Percentiles rank a stretch among this genome's conserved stretches.
Evolutionary conservation across 2,113 vertebrate genomes (phyloP).

Genomic region (Apeltes quadracus): DNA sequence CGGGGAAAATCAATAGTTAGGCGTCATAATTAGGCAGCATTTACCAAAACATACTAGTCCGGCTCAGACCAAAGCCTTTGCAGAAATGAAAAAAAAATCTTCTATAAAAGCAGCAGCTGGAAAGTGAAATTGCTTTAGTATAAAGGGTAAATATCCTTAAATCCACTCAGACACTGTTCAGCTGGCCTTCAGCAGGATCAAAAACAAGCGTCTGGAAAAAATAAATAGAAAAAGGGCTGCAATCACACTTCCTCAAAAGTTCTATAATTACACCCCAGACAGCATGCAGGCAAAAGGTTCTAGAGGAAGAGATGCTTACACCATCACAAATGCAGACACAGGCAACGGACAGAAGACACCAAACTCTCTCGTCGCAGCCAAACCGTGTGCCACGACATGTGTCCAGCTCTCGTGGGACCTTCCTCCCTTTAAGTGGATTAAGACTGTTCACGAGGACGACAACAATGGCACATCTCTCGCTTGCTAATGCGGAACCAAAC

Average conservation of each 20-base stretch:
- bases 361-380: constrained; percentile 16
- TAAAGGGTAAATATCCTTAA: not conserved
- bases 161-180: not conserved
- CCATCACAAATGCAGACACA: constrained; percentile 19
- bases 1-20: constrained; percentile 58
- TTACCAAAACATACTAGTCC: constrained; percentile 11
- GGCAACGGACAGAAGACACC: constrained; percentile 13
- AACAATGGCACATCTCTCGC: not conserved
- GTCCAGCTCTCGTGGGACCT: constrained; percentile 16
- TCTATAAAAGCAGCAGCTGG: constrained; percentile 4
- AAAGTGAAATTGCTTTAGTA: constrained; percentile 13
- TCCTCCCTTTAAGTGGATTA: constrained; percentile 45
- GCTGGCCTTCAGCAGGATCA: constrained; percentile 16
- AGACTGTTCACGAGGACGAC: constrained; percentile 10
- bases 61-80: not conserved
- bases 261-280: constrained; percentile 53
- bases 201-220: not conserved
- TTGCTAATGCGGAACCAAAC: constrained; percentile 48
- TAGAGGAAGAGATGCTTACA: constrained; percentile 36
- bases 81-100: constrained; percentile 4
- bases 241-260: constrained; percentile 52
- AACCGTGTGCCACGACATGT: constrained; percentile 9
- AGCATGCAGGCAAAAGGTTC: constrained; percentile 36
- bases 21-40: not conserved
- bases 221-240: not conserved